A percentile compares a stretch with the other conserved stretches of the same genome.
These are phyloP conservation scores for Dusona sp. DNA, from an alignment of 2,888 invertebrate species.

Conservation along the genomic window DNA sequence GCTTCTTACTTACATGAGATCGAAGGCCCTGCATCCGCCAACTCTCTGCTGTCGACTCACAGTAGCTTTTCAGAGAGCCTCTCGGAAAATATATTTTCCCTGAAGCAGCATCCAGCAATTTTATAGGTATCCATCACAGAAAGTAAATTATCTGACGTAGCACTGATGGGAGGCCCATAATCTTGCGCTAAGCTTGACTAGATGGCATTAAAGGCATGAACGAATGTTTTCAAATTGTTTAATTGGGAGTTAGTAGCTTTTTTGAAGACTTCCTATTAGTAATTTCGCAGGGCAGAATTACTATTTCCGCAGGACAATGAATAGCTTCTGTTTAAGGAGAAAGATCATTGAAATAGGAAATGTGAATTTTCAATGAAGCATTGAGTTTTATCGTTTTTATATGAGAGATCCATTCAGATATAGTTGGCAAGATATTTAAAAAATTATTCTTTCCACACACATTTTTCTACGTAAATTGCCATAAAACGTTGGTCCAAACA, in stretches of 20 bases:
- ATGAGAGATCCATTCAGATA: background rate
- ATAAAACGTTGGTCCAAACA: background rate
- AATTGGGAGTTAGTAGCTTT: background rate
- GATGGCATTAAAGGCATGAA: background rate
- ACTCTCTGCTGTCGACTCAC: constrained; percentile 59
- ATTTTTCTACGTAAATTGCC: background rate
- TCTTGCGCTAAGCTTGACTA: background rate
- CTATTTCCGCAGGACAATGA: background rate
- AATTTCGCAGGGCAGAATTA: background rate
- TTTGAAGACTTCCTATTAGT: background rate
- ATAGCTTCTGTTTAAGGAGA: background rate
- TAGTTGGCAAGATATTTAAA: background rate
- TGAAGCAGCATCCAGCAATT: background rate
- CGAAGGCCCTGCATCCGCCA: constrained; percentile 59
- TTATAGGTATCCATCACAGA: constrained; percentile 12
- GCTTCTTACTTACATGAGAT: constrained; percentile 21
- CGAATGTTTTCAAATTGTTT: background rate
- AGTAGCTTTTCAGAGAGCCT: constrained; percentile 30
- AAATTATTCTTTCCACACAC: too few species aligned
- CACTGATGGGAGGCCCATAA: background rate
- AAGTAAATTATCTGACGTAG: background rate
- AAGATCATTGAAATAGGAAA: too few species aligned
- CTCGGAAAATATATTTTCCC: constrained; percentile 45
- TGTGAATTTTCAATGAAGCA: background rate
- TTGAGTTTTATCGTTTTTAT: background rate